Evolutionary conservation across 2,888 invertebrate genomes (phyloP), one percentile per base, ranked within the genome.

Genomic region (Vandiemenella viatica): DNA sequence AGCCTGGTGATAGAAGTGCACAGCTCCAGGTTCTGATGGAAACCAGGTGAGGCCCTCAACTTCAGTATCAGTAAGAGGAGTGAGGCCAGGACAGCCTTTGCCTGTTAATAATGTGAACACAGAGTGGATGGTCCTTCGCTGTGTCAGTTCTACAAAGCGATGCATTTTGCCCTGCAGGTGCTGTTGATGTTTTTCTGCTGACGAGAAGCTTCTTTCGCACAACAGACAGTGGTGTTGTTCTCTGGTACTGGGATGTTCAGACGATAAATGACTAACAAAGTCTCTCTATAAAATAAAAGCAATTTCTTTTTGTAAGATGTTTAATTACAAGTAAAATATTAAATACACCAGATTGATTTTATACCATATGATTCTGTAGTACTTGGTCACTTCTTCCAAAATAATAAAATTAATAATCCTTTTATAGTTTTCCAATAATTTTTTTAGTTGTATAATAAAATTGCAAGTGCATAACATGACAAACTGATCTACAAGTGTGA

Each of bases 61-160:
- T 53, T 67, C 67, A 16, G 62, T 62, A 48, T 66, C 65, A 18
- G 58, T 62, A 2, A 65, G 61, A 43, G 65, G 63, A 42, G 63
- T 51, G 21, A 67, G 57, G 50, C 61, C 61, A 3, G 67, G 64
- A 51, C 67, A 67, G 10, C 61, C 63, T 45, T 61, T 63, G 1
- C 66, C 67, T 37, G 67, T 67, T 47, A 67, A 67, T 15, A 67
- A 58, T 49, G 63, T 64, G 45, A 66, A 67, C 48, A 67, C 59
- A 32, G 66, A 62, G 45, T 67, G 67, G 47, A 67, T 65, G 7
- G 66, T 66, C 56, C 66, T 61, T 46, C 67, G 62, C 51, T 67
- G 67, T 1, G 62, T 61, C 17, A 64, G 55, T 55, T 67, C 67
- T 37, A 64, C 63, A 38, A 65, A 63, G 46, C 63, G 61, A 52